phyloP scores from a whole-genome alignment of 2,113 vertebrate genomes.

The Eudyptes chrysolophus region DNA sequence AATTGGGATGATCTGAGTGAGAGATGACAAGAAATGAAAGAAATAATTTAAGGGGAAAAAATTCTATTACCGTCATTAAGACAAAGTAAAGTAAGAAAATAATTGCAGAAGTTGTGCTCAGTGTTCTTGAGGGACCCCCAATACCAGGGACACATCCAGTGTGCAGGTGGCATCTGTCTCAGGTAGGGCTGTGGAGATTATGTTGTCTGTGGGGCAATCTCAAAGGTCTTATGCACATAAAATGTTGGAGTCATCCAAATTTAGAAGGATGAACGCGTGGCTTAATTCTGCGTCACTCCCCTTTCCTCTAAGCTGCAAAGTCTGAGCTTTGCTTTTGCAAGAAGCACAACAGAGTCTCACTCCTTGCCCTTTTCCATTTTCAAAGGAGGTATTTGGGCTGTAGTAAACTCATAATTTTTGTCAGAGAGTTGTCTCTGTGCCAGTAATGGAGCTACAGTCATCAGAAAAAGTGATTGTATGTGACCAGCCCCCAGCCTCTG shows the following conservation, averaged over 20 bases:
- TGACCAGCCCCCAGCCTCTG: background rate
- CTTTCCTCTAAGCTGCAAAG: background rate
- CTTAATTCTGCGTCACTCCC: background rate
- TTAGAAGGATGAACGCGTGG: background rate
- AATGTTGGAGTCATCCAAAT: background rate
- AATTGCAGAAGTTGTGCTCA: background rate
- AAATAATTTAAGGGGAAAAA: background rate
- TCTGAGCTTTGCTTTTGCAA: background rate
- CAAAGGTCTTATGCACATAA: background rate
- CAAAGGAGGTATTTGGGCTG: background rate
- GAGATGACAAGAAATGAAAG: background rate
- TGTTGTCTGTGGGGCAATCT: background rate
- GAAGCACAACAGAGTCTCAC: background rate
- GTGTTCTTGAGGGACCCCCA: background rate
- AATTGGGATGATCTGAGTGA: slow-evolving; percentile 6
- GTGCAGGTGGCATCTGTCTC: background rate
- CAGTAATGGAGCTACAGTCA: background rate
- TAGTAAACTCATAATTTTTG: background rate
- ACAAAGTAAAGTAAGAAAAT: background rate
- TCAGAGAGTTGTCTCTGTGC: background rate
- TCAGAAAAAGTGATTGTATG: background rate
- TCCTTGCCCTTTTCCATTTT: background rate
- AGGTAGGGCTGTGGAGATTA: background rate
- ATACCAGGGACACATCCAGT: rapidly evolving
- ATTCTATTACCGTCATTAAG: background rate